These are phyloP conservation scores for Sycophaga agraensis DNA, from an alignment of 1,140 invertebrate genomes.

Conservation along the genomic window DNA sequence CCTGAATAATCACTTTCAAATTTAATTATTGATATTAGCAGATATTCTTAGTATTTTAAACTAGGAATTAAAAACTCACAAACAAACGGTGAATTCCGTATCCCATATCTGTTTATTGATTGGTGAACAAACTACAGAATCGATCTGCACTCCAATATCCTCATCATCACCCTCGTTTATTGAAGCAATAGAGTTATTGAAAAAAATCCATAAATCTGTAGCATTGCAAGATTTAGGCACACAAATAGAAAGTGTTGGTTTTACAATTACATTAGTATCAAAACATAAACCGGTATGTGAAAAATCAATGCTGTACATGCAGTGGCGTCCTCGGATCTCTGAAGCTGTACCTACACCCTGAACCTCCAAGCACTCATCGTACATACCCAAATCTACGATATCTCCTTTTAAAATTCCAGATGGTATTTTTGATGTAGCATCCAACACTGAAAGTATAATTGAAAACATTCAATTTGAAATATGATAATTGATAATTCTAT, in stretches of 20 bases:
- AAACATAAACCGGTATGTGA: too few relatives aligned
- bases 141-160: neutral
- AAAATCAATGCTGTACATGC: constrained; percentile 16
- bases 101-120: neutral
- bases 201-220: neutral
- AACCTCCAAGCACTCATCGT: constrained; percentile 38
- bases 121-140: neutral
- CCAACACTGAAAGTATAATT: constrained; percentile 39
- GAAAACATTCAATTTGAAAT: neutral
- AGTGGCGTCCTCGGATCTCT: constrained; percentile 11
- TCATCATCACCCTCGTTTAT: neutral
- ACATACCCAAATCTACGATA: constrained; percentile 38
- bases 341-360: neutral
- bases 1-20: too few relatives aligned
- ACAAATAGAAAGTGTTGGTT: constrained; percentile 12
- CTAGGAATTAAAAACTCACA: too few relatives aligned
- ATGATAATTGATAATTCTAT: neutral
- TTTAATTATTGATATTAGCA: too few relatives aligned
- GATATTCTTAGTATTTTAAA: too few relatives aligned
- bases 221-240: constrained; percentile 10
- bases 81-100: neutral
- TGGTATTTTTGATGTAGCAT: constrained; percentile 40
- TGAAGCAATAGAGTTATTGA: too few relatives aligned
- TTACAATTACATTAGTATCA: neutral
- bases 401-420: constrained; percentile 40